These are phyloP conservation scores for Caenorhabditis sp. DNA, from an alignment of 2,888 invertebrate species.

Conservation along the genomic window DNA sequence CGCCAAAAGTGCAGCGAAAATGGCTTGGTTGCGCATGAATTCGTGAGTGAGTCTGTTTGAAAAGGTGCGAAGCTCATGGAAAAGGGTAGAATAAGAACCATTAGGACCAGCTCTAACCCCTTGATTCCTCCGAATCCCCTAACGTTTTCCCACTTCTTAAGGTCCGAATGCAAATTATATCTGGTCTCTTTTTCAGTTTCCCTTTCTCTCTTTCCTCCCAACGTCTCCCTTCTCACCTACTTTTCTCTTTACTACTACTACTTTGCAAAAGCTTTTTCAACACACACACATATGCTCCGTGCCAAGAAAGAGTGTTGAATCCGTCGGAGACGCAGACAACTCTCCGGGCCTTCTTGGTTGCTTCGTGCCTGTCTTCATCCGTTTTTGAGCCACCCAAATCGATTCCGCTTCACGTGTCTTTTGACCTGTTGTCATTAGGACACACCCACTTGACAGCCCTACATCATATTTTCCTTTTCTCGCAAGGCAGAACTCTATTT, in stretches of 20 bases:
- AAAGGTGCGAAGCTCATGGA: slow-evolving; percentile 2
- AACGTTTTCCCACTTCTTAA: not conserved
- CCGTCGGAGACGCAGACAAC: slow-evolving; percentile 36
- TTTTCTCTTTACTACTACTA: slow-evolving; percentile 29
- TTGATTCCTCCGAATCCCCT: not conserved
- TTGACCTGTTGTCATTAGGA: slow-evolving; percentile 50
- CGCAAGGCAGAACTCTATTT: slow-evolving; percentile 15
- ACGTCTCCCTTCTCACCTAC: slow-evolving; percentile 37
- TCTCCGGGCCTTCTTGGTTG: slow-evolving; percentile 30
- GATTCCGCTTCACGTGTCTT: slow-evolving; percentile 51
- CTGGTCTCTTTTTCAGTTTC: slow-evolving; percentile 4
- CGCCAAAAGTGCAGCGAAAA: slow-evolving; percentile 2
- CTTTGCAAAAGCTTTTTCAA: slow-evolving; percentile 54
- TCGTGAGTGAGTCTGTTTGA: slow-evolving; percentile 3
- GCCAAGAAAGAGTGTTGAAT: slow-evolving; percentile 28
- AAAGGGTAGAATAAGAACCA: too few species aligned
- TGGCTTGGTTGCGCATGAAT: slow-evolving; percentile 1
- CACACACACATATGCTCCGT: slow-evolving; percentile 23
- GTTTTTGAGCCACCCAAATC: slow-evolving; percentile 44
- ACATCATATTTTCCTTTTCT: slow-evolving; percentile 19
- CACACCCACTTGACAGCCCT: not conserved
- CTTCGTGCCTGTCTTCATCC: slow-evolving; percentile 37
- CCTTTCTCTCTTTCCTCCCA: slow-evolving; percentile 5
- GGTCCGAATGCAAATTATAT: slow-evolving; percentile 15
- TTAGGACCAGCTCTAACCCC: not conserved